phyloP scores from a whole-genome alignment of 2,888 invertebrate species.

The Lordiphosa andalusiaca region DNA sequence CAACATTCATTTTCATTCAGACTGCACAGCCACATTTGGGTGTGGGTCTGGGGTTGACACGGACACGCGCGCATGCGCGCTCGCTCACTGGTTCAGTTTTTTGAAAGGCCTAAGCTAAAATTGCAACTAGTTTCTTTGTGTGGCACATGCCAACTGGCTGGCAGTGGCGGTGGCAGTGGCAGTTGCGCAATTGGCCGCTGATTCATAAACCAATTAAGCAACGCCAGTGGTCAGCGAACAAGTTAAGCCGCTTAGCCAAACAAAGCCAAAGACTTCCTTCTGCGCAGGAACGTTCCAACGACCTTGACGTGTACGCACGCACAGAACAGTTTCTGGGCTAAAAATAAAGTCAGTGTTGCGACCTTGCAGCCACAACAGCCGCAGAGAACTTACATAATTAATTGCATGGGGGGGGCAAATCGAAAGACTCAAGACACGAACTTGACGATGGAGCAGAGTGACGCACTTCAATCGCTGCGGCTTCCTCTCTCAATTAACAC shows the following conservation, averaged over 20 bases:
- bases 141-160: slow-evolving; percentile 43
- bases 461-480: too few relatives aligned
- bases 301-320: slow-evolving; percentile 56
- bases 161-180: slow-evolving; percentile 8
- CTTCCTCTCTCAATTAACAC: too few relatives aligned
- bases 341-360: slow-evolving; percentile 44
- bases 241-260: slow-evolving; percentile 20
- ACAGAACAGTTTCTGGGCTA: slow-evolving; percentile 62
- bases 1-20: too few relatives aligned
- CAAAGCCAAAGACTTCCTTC: slow-evolving; percentile 52
- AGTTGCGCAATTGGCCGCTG: slow-evolving; percentile 59
- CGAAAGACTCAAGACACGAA: too few relatives aligned
- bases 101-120: slow-evolving; percentile 35
- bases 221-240: slow-evolving; percentile 32
- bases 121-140: slow-evolving; percentile 31
- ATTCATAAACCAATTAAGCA: slow-evolving; percentile 62
- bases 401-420: slow-evolving; percentile 47
- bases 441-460: too few relatives aligned
- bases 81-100: slow-evolving; percentile 13
- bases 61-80: slow-evolving; percentile 3
- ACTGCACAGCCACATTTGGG: too few relatives aligned
- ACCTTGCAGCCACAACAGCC: slow-evolving; percentile 42
- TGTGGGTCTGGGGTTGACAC: too few relatives aligned
- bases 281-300: slow-evolving; percentile 48
- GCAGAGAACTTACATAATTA: slow-evolving; percentile 65